Evolutionary conservation across 2,888 invertebrate genomes (phyloP), one percentile per base, ranked within the genome.

Genomic region (Stenichneumon culpator): DNA sequence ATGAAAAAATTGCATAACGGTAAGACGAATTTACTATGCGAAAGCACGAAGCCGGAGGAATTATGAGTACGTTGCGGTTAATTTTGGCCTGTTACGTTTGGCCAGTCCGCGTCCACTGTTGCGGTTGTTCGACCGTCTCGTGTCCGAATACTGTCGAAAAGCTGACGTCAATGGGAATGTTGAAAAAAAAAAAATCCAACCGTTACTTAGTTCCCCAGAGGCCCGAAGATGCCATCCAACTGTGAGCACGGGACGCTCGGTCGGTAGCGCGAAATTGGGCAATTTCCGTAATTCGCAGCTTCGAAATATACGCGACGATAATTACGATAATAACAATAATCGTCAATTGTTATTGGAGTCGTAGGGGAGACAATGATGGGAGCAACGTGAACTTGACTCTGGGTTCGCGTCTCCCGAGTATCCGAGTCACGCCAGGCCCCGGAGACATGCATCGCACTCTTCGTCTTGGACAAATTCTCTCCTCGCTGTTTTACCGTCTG

Each of bases 361-460:
- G 63, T 57, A 73, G 72, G 44, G 79, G 50, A 83, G 86, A 92
- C 92, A 92, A 92, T 91, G 91, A 91, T 91, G 92, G 88, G 92
- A 92, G 85, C 91, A 89, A 87, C 86, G 88, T 91, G 92, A 92
- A 92, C 92, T 92, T 92, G 91, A 91, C 88, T 87, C 77, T 60
- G n/a, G 60, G 44, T 82, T 25, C 67, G 32, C 47, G 63, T 63
- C 47, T 63, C 74, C 39, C 57, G 39, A 22, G 25, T 3, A 25
- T 32, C 11, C 5, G 2, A 36, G 52, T 72, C n/a, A 72, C 54
- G 52, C 54, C 57, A 72, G 11, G 3, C 22, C 19, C 22, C 54
- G 22, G 72, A 5, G 57, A 72, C 19, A 63, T 52, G 36, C 52
- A 78, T 52, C 75, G 44, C 65, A n/a, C 47, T 67, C 32, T 32